phyloP scores from a whole-genome alignment of 2,113 vertebrate species.

The Syrrhaptes paradoxus region DNA sequence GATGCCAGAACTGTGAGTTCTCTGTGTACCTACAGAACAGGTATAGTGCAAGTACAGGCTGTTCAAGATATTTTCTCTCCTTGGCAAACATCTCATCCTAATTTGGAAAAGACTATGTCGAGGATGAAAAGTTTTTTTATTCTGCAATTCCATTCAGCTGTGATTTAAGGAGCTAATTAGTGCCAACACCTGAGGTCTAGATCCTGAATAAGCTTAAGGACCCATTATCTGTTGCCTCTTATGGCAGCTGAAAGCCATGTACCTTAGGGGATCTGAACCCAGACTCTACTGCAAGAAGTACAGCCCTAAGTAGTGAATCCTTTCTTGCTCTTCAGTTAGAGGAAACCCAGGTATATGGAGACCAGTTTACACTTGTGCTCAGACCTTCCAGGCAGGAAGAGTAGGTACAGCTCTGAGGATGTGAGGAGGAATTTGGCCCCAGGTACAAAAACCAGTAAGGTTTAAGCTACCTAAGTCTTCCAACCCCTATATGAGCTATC shows the following conservation, averaged over 20 bases:
- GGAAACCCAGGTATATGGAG: background rate
- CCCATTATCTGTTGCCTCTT: background rate
- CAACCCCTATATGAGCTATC: background rate
- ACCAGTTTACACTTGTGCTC: background rate
- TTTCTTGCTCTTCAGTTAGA: background rate
- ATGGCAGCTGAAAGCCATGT: background rate
- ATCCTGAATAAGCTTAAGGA: background rate
- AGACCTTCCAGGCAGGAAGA: background rate
- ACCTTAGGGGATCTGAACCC: background rate
- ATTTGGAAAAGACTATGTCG: background rate
- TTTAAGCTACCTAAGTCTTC: background rate
- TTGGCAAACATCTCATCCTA: background rate
- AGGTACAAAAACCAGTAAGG: background rate
- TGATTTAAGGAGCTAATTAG: background rate
- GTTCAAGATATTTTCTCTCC: background rate
- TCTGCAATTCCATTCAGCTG: background rate
- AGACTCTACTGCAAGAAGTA: background rate
- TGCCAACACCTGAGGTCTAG: background rate
- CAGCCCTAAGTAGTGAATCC: background rate
- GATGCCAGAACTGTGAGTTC: background rate
- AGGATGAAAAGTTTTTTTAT: background rate
- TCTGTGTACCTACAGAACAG: background rate
- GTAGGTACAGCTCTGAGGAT: accelerated
- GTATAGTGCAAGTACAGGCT: background rate
- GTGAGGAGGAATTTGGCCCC: background rate